These are phyloP conservation scores for Amphipoea lucens DNA, from an alignment of 2,888 invertebrate genomes.

Conservation along the genomic window DNA sequence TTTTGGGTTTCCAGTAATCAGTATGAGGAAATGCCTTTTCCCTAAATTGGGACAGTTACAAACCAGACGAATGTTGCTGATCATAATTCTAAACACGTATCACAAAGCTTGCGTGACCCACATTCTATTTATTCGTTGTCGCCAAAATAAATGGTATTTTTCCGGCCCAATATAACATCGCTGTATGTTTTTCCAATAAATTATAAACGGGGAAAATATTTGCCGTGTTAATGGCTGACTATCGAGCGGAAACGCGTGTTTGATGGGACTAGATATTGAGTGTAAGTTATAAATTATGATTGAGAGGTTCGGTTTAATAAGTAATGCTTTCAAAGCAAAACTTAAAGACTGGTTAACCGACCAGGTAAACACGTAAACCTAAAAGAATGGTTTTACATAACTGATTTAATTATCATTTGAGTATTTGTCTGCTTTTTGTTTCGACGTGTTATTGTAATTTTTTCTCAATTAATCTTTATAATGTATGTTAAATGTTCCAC, in stretches of 20 bases:
- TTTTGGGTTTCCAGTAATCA: not conserved
- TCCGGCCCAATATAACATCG: constrained; percentile 26
- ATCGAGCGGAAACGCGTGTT: constrained; percentile 71
- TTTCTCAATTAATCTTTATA: too few relatives aligned
- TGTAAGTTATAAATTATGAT: constrained; percentile 44
- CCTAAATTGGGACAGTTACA: constrained; percentile 13
- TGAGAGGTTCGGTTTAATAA: not conserved
- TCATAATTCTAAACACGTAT: constrained; percentile 49
- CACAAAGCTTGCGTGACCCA: constrained; percentile 44
- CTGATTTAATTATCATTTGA: too few relatives aligned
- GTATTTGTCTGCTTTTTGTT: too few relatives aligned
- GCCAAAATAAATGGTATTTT: constrained; percentile 45
- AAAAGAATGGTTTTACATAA: too few relatives aligned
- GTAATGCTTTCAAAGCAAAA: too few relatives aligned
- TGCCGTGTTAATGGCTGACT: constrained; percentile 73
- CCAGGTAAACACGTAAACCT: too few relatives aligned
- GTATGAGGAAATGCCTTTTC: not conserved
- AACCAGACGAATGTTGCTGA: not conserved
- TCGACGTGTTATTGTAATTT: too few relatives aligned
- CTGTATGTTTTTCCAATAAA: constrained; percentile 63
- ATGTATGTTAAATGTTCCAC: too few relatives aligned
- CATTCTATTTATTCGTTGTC: constrained; percentile 47
- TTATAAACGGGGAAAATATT: constrained; percentile 73
- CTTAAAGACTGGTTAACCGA: too few relatives aligned
- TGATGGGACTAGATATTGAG: constrained; percentile 63